Conservation (phyloP, 2,113 vertebrate species). For the Monopterus albus region DNA sequence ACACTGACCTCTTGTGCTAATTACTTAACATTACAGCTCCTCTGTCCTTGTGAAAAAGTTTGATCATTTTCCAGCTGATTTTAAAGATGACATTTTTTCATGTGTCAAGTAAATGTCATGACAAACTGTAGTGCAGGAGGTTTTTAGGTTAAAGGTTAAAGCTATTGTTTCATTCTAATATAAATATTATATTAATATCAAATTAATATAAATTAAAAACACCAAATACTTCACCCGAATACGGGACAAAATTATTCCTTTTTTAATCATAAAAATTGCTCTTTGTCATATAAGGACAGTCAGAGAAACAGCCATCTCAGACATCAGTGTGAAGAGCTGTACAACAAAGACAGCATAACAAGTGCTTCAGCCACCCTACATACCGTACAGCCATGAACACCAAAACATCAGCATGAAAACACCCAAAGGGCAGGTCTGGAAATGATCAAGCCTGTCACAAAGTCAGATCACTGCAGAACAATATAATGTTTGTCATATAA, state of each 20-base stretch:
- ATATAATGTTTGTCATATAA: background rate
- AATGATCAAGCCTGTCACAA: constrained; percentile 7
- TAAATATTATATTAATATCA: no score
- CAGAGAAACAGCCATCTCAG: no score
- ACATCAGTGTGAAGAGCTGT: no score
- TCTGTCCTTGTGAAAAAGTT: background rate
- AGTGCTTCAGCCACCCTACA: background rate
- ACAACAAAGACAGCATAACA: no score
- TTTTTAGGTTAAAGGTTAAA: background rate
- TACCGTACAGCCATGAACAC: background rate
- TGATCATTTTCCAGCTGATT: no score
- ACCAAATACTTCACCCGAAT: background rate
- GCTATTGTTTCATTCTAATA: no score
- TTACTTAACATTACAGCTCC: background rate
- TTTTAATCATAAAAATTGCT: no score
- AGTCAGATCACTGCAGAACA: constrained; percentile 7
- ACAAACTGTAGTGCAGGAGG: background rate
- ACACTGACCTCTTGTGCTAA: constrained; percentile 51
- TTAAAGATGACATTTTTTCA: background rate
- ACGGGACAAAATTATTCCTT: background rate
- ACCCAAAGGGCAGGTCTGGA: no score
- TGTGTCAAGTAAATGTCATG: background rate
- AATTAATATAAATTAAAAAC: background rate
- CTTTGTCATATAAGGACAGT: no score
- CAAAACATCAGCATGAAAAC: constrained; percentile 10